Conservation (phyloP, 2,797 vertebrate genomes). For the Florisuga fusca region DNA sequence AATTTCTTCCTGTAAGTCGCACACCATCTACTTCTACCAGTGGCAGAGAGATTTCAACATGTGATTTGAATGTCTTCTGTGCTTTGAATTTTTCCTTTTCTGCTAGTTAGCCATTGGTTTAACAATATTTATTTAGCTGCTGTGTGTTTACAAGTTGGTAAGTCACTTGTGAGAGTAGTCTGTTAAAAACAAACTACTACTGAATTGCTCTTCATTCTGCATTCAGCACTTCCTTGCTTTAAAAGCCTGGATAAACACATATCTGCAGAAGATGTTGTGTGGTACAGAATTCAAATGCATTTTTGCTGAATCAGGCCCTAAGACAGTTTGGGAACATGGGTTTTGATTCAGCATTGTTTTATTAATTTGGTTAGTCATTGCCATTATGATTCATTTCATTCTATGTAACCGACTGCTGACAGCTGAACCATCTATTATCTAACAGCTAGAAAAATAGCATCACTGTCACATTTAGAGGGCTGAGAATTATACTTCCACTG, state of each 20-base stretch:
- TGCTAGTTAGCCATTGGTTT: background rate
- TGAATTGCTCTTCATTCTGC: background rate
- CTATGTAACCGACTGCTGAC: conserved; percentile 27
- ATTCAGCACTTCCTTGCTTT: background rate
- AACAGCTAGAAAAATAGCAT: conserved; percentile 43
- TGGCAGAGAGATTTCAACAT: background rate
- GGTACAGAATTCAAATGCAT: background rate
- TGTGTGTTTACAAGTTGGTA: background rate
- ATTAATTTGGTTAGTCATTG: conserved; percentile 58
- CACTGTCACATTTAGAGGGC: background rate
- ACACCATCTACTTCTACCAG: background rate
- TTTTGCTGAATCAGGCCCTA: conserved; percentile 56
- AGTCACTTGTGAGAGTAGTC: background rate
- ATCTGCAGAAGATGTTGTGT: background rate
- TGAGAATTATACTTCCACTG: background rate
- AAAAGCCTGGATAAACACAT: background rate
- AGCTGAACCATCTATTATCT: conserved; percentile 44
- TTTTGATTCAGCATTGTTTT: conserved; percentile 42
- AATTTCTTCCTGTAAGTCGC: background rate
- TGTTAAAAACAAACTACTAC: background rate
- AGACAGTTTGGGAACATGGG: conserved; percentile 15
- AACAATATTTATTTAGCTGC: background rate
- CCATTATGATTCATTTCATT: conserved; percentile 44
- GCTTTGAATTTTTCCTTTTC: background rate
- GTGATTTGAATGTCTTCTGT: background rate